phyloP scores from a whole-genome alignment of 2,113 vertebrate species.

The Calypte anna region DNA sequence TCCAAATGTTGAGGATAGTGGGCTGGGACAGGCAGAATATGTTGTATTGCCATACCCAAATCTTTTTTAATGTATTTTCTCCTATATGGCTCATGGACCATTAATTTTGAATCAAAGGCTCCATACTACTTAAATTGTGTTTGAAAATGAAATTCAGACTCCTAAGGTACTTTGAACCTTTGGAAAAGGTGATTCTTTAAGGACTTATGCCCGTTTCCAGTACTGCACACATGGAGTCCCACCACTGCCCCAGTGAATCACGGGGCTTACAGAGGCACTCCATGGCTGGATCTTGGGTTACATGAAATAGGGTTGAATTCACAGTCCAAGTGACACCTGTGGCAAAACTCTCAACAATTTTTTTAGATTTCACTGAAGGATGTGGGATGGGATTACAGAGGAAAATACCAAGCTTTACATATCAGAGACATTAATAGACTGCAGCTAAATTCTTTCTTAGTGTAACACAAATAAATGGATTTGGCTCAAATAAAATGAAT shows the following conservation, averaged over 20 bases:
- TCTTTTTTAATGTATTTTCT: not conserved
- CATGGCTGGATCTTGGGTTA: not conserved
- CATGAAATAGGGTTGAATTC: slow-evolving; percentile 2
- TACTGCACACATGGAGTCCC: not conserved
- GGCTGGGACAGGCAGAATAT: not conserved
- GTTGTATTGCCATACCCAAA: not conserved
- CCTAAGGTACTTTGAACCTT: not conserved
- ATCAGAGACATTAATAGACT: not conserved
- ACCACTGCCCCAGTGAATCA: not conserved
- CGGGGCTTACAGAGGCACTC: not conserved
- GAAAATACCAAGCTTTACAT: not conserved
- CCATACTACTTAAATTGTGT: not conserved
- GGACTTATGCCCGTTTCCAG: not conserved
- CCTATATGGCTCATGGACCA: not conserved
- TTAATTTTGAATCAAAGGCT: not conserved
- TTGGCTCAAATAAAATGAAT: not conserved
- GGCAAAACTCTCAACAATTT: slow-evolving; percentile 28
- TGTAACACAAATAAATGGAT: slow-evolving; percentile 44
- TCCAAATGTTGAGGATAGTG: not conserved
- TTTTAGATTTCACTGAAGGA: slow-evolving; percentile 13
- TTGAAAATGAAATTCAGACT: not conserved
- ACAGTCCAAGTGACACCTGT: not conserved
- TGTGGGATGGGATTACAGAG: slow-evolving; percentile 8
- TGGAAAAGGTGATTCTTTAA: not conserved
- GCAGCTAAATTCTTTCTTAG: slow-evolving; percentile 4